Conservation (phyloP, 2,888 invertebrate species). For the Ceramica pisi region DNA sequence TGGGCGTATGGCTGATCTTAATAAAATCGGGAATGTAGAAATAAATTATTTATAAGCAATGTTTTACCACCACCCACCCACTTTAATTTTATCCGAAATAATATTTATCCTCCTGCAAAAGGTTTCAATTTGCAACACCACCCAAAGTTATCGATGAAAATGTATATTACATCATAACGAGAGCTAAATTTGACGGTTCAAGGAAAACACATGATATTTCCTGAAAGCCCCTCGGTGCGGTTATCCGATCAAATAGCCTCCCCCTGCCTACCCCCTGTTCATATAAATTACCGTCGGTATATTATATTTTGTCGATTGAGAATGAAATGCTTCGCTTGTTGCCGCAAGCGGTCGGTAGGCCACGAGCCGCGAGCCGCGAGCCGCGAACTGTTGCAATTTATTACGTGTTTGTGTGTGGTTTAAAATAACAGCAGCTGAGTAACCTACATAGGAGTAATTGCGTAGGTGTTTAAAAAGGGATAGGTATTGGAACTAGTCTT, state of each 20-base stretch:
- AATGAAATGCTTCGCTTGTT: conserved; percentile 37
- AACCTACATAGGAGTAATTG: too few species aligned
- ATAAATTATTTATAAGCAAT: neutral
- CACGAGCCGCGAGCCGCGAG: conserved; percentile 2
- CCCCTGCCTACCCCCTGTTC: conserved; percentile 22
- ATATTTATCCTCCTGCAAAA: neutral
- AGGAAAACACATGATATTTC: conserved; percentile 52
- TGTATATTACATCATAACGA: conserved; percentile 49
- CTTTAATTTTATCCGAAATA: neutral
- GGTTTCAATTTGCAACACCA: conserved; percentile 17
- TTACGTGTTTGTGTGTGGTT: conserved; percentile 28
- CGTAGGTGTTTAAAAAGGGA: too few species aligned
- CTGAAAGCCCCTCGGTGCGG: conserved; percentile 38
- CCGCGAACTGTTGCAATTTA: neutral
- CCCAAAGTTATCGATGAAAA: conserved; percentile 16
- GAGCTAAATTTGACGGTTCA: conserved; percentile 40
- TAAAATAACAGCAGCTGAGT: too few species aligned
- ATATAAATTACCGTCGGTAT: conserved; percentile 48
- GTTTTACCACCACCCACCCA: neutral
- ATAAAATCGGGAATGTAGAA: neutral
- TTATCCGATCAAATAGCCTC: conserved; percentile 40
- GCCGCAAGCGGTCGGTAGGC: conserved; percentile 2
- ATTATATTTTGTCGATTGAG: conserved; percentile 51
- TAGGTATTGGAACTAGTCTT: too few species aligned
- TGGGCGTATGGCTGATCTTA: neutral